Evolutionary conservation across 1,140 invertebrate species (phyloP).

Genomic region (Acyrthosiphon pisum): DNA sequence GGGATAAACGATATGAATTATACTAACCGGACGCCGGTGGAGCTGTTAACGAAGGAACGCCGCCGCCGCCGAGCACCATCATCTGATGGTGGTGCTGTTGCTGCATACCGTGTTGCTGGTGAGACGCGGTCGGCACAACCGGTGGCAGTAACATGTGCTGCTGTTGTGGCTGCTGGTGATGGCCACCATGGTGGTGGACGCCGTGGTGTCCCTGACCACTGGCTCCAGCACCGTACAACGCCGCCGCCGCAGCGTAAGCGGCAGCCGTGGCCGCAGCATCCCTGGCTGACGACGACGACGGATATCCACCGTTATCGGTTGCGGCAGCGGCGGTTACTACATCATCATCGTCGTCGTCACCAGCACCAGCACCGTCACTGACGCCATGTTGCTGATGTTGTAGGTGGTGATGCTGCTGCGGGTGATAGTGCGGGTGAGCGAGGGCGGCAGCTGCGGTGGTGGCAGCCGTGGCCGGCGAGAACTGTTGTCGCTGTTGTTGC

Average conservation of each 20-base stretch:
- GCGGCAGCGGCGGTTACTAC: not conserved
- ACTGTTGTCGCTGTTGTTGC: slow-evolving; percentile 33
- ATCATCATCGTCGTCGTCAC: not conserved
- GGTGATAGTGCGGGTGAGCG: not conserved
- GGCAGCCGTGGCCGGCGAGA: not conserved
- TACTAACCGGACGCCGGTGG: slow-evolving; percentile 12
- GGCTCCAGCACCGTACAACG: not conserved
- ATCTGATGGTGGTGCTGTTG: slow-evolving; percentile 27
- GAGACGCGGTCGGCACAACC: not conserved
- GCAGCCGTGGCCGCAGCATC: slow-evolving; percentile 22
- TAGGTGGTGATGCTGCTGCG: not conserved
- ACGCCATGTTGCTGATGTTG: not conserved
- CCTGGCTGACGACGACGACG: not conserved
- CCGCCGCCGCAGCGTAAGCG: slow-evolving; percentile 12
- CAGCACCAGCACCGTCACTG: not conserved
- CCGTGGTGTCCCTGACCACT: not conserved
- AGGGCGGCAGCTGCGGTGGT: not conserved
- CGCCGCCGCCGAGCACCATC: not conserved
- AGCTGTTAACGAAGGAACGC: not conserved
- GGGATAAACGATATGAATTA: not conserved
- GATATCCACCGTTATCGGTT: not conserved
- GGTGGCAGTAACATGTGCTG: not conserved
- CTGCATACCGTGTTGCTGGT: not conserved
- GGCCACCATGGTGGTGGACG: not conserved
- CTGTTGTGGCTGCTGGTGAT: not conserved